phyloP scores from a whole-genome alignment of 1,140 invertebrate species.

The Carcinoscorpius rotundicauda region DNA sequence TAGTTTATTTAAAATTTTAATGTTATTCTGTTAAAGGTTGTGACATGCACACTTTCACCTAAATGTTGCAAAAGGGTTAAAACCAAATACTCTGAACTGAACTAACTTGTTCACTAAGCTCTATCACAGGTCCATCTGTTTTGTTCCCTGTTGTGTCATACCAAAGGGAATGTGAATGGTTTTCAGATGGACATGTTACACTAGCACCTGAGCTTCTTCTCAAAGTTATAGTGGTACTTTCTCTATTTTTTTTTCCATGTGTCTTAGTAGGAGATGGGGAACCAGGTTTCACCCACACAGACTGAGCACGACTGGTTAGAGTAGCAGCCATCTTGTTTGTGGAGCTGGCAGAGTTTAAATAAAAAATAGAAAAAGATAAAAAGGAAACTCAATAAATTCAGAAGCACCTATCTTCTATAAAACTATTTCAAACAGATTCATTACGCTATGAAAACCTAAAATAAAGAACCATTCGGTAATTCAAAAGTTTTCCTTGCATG shows the following conservation, averaged over 20 bases:
- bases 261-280: slow-evolving; percentile 9
- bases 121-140: slow-evolving; percentile 14
- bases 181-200: background rate
- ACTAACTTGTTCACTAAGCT: slow-evolving; percentile 15
- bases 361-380: slow-evolving; percentile 3
- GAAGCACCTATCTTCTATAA: background rate
- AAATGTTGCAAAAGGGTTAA: too few species aligned
- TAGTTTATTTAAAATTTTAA: too few species aligned
- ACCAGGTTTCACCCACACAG: slow-evolving; percentile 19
- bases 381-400: background rate
- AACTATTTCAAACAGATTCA: too few species aligned
- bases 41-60: too few species aligned
- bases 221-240: slow-evolving; percentile 10
- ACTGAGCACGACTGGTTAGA: slow-evolving; percentile 6
- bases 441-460: too few species aligned
- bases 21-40: too few species aligned
- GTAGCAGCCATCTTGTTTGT: too few species aligned
- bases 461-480: too few species aligned
- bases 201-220: slow-evolving; percentile 15
- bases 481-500: too few species aligned
- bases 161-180: slow-evolving; percentile 22
- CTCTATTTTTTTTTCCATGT: slow-evolving; percentile 12
- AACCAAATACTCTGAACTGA: too few species aligned
- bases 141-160: slow-evolving; percentile 17
- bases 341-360: background rate